A percentile compares a stretch with the other conserved stretches of the same genome.
Conservation (phyloP, 1,140 invertebrate species). For the Pararge aegeria region DNA sequence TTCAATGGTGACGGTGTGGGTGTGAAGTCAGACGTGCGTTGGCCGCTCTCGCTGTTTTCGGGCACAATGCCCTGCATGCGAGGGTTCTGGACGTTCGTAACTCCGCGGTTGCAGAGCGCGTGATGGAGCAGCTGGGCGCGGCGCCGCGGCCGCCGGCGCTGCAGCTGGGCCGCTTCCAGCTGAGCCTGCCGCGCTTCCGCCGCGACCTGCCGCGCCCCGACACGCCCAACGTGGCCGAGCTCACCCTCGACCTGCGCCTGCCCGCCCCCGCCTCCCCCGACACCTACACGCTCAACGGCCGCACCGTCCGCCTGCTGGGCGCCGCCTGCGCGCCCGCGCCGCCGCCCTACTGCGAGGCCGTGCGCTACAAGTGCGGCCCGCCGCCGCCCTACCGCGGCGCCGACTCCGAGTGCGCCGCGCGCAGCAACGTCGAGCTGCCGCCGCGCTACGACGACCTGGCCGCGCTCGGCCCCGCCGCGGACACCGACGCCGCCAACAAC, state of each 20-base stretch:
- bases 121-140: constrained; percentile 43
- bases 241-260: constrained; percentile 56
- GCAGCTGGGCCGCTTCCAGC: constrained; percentile 66
- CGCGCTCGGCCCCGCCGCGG: constrained; percentile 4
- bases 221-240: constrained; percentile 59
- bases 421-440: constrained; percentile 64
- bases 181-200: constrained; percentile 56
- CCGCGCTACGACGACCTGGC: constrained; percentile 60
- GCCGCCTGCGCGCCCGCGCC: constrained; percentile 66
- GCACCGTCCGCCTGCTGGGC: constrained; percentile 65
- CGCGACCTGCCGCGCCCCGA: constrained; percentile 49
- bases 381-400: constrained; percentile 80
- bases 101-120: constrained; percentile 27
- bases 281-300: constrained; percentile 68
- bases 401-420: constrained; percentile 56
- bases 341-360: constrained; percentile 81
- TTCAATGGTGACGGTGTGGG: too few relatives aligned
- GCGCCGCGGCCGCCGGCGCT: constrained; percentile 47
- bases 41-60: too few relatives aligned
- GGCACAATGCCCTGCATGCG: too few relatives aligned
- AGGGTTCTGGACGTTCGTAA: too few relatives aligned
- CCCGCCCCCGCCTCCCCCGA: constrained; percentile 53
- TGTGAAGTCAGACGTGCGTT: too few relatives aligned
- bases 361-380: constrained; percentile 77
- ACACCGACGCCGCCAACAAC: constrained; percentile 4